phyloP scores from a whole-genome alignment of 1,140 invertebrate genomes.

The Solenopsis fugax region DNA sequence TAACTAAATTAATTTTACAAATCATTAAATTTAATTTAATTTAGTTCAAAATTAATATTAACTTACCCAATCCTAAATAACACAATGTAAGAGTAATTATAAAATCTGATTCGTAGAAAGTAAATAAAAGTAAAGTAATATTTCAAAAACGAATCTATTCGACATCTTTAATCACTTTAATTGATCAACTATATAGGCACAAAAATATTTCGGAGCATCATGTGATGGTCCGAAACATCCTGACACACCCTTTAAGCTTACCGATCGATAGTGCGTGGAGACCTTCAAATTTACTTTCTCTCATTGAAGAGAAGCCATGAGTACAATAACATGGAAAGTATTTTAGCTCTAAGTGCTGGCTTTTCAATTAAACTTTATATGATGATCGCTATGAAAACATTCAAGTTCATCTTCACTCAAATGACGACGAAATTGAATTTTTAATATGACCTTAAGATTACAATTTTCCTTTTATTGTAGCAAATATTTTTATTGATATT shows the following conservation, averaged over 20 bases:
- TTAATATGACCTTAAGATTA: neutral
- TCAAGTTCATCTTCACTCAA: neutral
- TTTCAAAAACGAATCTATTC: neutral
- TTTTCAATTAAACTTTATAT: neutral
- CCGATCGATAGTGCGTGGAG: constrained; percentile 59
- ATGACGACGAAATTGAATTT: neutral
- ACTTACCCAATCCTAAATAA: too few species aligned
- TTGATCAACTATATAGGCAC: neutral
- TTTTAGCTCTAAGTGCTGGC: neutral
- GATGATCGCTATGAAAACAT: neutral
- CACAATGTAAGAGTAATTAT: neutral
- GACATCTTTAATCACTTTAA: neutral
- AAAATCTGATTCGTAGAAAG: neutral
- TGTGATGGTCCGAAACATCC: neutral
- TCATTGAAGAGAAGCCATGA: neutral
- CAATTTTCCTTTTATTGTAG: neutral
- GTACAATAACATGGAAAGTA: neutral
- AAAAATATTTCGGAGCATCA: neutral
- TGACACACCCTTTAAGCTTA: constrained; percentile 25
- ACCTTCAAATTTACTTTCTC: constrained; percentile 40
- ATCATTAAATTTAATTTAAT: too few species aligned
- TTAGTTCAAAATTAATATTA: too few species aligned
- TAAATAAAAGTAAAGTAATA: neutral
- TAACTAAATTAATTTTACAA: too few species aligned
- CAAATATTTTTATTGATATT: neutral